Evolutionary conservation across 2,113 vertebrate species (phyloP), one percentile per base, ranked within the genome.

Genomic region (Mixornis gularis): DNA sequence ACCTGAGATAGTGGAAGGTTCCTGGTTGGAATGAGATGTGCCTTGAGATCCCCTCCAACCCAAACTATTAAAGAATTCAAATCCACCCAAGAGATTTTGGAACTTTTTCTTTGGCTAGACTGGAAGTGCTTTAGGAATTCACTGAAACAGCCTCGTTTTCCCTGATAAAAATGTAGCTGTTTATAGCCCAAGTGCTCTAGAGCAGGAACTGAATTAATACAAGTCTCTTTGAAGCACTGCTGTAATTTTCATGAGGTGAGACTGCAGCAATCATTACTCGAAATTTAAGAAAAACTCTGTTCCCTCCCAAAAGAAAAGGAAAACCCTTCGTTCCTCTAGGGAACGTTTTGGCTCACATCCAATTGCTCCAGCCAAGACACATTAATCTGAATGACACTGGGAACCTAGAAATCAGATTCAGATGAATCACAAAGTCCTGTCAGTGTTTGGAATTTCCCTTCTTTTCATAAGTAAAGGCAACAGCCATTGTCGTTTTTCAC

Each of bases 321-420:
- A 92, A 92, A 59, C 18, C 60, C 72, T 80, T 34, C 0, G 0
- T 13, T 64, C 24, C 60, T 32, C 85, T 10, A 56, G 69, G 83
- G 86, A 90, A 44, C 4, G 24, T 40, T 80, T n/a, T 94, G 95
- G 93, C 93, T 93, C 59, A 0, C 11, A 87, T 68, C 62, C 90
- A 46, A 25, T 2, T 58, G 44, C 89, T 79, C 49, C 17, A 84
- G 94, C 89, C 91, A 89, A 95, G 77, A 48, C 44, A 52, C 77
- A 76, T 90, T n/a, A 78, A 84, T 79, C 58, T 92, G 82, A 94
- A 88, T 78, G 90, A 80, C 73, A 79, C 26, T 89, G 56, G 51
- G 80, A 93, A 84, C 92, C 89, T 81, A 76, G 77, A 95, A 95
- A 92, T 93, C 90, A 86, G 79, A 77, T 73, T 95, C 90, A 94